phyloP scores from a whole-genome alignment of 2,888 invertebrate species.

The Tinea pellionella region DNA sequence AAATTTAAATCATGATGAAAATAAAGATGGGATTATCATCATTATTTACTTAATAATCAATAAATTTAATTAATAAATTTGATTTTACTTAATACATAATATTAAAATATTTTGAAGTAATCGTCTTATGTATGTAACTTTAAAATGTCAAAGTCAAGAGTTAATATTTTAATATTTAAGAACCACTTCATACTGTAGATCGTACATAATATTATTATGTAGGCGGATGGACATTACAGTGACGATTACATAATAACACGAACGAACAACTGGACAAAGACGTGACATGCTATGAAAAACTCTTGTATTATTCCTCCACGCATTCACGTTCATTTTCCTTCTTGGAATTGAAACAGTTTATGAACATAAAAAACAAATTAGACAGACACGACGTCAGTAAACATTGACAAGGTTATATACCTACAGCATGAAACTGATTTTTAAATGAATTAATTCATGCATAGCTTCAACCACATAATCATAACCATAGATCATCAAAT shows the following conservation, averaged over 20 bases:
- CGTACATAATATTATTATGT: too few relatives aligned
- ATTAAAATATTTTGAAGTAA: too few relatives aligned
- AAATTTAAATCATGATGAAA: too few relatives aligned
- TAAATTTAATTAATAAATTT: too few relatives aligned
- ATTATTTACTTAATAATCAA: too few relatives aligned
- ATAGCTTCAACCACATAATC: not conserved
- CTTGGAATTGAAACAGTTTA: conserved; percentile 8
- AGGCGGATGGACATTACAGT: not conserved
- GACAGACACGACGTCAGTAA: conserved; percentile 3
- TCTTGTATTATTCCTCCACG: conserved; percentile 2
- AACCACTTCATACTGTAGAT: too few relatives aligned
- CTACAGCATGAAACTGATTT: not conserved
- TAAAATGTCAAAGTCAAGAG: too few relatives aligned
- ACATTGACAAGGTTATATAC: conserved; percentile 8
- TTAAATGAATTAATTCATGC: not conserved
- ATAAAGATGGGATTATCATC: too few relatives aligned
- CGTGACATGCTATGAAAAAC: conserved; percentile 8
- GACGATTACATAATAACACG: not conserved
- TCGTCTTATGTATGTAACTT: too few relatives aligned
- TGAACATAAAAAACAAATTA: conserved; percentile 11
- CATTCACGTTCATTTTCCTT: conserved; percentile 7
- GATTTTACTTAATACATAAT: too few relatives aligned
- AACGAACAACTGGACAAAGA: not conserved
- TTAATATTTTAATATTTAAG: too few relatives aligned
- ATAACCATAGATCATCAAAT: not conserved